These are phyloP conservation scores for Piezodorus guildinii DNA, from an alignment of 1,140 invertebrate species.

Conservation along the genomic window DNA sequence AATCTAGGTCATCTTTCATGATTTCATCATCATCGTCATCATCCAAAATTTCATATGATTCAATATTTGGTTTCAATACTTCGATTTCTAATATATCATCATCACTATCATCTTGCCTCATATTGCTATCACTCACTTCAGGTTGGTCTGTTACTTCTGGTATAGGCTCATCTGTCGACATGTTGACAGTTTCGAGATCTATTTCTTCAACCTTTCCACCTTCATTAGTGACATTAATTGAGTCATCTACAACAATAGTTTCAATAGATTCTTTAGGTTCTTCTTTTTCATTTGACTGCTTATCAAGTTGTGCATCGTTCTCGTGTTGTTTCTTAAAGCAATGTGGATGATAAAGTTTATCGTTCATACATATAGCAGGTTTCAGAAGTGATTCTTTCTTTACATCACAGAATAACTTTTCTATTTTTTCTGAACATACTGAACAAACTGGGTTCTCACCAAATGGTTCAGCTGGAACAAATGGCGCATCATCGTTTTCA, in stretches of 20 bases:
- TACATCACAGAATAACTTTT: conserved; percentile 90
- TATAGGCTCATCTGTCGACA: not conserved
- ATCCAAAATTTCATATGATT: conserved; percentile 17
- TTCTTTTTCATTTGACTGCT: not conserved
- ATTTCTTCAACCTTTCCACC: not conserved
- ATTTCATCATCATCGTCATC: conserved; percentile 19
- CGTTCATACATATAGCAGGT: conserved; percentile 65
- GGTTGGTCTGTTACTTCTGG: not conserved
- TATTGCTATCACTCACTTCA: not conserved
- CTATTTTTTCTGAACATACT: conserved; percentile 82
- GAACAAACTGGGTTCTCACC: conserved; percentile 54
- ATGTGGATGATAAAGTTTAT: conserved; percentile 75
- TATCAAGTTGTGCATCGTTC: too few species aligned
- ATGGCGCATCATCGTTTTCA: conserved; percentile 34
- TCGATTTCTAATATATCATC: conserved; percentile 22
- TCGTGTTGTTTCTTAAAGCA: conserved; percentile 62
- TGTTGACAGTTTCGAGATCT: not conserved
- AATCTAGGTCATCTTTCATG: not conserved
- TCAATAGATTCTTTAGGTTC: not conserved
- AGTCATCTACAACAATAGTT: not conserved
- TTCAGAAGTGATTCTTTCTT: conserved; percentile 89
- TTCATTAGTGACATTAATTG: not conserved
- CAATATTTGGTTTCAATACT: conserved; percentile 19
- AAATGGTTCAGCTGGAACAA: conserved; percentile 46
- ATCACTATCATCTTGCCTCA: conserved; percentile 16